Base-by-base conservation (phyloP, 1,140 invertebrate genomes). In the Bombus ignitus region DNA sequence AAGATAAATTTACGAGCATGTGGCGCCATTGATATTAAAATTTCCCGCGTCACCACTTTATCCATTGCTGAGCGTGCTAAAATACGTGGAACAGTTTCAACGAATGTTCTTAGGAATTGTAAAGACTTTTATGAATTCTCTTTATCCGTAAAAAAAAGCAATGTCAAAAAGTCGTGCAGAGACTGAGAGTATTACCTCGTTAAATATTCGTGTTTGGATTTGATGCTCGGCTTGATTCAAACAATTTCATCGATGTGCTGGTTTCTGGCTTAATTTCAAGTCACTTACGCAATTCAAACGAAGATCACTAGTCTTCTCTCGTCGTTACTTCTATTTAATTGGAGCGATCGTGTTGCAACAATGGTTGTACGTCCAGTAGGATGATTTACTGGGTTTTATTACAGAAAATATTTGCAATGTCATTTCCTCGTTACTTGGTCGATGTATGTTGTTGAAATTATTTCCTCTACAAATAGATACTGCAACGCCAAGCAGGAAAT, bases 321-420 rank as follows among this genome's bases (percentile, higher is more conserved):
- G 32, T 53, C 73, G 59, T 76, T 83, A 75, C 53, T 76, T 53
- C 72, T 37, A n/a, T 37, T 76, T 53, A 82, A 82, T 73, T 62
- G 39, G 15, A 74, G 4, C 13, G n/a, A 28, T 44, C 22, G 9
- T 65, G 32, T 74, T 22, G 15, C 10, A 35, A 37, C 8, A 28
- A 6, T 22, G 37, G 6, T 47, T 62, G 13, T 5, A 44, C 4
- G n/a, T 15, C 5, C 1, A 1, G 0, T 39, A 12, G 0, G 9
- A 53, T 12, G 25, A 57, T 57, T 71, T 65, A 39, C 15, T 42
- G 28, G 15, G 25, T 25, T 47, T 59, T 59, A 9, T 3, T 18
- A 28, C 8, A 28, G 13, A 76, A 76, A 39, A 39, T 59, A 76
- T 15, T 71, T 15, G 25, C 28, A n/a, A 39, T n/a, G 70, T 42